Percentiles rank a stretch among this genome's conserved stretches.
Evolutionary conservation across 2,888 invertebrate species (phyloP).

Genomic region (Leptinotarsa tumamoca): DNA sequence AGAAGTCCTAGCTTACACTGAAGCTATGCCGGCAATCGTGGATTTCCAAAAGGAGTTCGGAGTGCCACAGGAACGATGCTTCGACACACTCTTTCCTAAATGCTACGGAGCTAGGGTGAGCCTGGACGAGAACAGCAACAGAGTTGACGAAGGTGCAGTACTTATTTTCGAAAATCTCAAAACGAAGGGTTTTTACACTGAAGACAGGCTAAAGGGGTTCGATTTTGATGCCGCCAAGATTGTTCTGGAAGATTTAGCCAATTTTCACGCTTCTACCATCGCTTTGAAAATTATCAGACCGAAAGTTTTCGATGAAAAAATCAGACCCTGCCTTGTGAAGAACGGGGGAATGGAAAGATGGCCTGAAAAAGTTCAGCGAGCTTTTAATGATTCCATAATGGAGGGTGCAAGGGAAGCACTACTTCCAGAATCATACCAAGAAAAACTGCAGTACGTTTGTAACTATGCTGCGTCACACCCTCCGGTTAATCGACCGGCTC

Average conservation of each 20-base stretch:
- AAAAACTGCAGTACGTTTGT: constrained; percentile 53
- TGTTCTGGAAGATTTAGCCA: constrained; percentile 68
- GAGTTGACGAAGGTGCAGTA: constrained; percentile 71
- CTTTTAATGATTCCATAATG: constrained; percentile 59
- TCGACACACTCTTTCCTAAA: constrained; percentile 67
- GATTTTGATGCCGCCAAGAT: constrained; percentile 68
- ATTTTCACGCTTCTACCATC: constrained; percentile 72
- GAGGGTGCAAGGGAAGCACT: constrained; percentile 54
- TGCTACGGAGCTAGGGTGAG: constrained; percentile 71
- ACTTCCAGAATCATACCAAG: constrained; percentile 54
- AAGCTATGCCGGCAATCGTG: constrained; percentile 67
- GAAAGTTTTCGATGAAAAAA: constrained; percentile 63
- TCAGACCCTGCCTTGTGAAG: constrained; percentile 63
- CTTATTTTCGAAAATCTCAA: constrained; percentile 72
- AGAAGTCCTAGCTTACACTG: constrained; percentile 70
- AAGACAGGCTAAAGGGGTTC: constrained; percentile 68
- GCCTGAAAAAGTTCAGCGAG: constrained; percentile 57
- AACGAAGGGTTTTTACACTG: constrained; percentile 67
- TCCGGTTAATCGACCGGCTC: constrained; percentile 54
- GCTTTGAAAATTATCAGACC: constrained; percentile 69
- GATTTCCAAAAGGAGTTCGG: constrained; percentile 68
- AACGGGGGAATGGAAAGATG: constrained; percentile 60
- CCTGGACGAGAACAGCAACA: constrained; percentile 59
- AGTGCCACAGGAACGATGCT: constrained; percentile 61
- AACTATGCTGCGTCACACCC: constrained; percentile 49